Conservation (phyloP, 2,888 invertebrate species). For the Serripes groenlandicus region DNA sequence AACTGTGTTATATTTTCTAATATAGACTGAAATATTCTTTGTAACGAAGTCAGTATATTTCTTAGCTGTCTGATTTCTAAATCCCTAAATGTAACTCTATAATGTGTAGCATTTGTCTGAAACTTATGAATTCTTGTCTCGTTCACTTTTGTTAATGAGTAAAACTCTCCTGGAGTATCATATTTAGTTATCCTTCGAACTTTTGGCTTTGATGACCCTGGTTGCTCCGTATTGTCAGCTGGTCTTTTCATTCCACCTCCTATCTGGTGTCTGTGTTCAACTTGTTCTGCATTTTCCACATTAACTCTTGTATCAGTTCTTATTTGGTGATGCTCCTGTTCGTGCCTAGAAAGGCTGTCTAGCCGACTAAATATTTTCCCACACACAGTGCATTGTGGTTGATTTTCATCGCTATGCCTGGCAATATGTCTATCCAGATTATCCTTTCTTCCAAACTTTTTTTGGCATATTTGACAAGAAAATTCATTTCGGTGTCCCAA, state of each 20-base stretch:
- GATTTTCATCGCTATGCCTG: constrained; percentile 23
- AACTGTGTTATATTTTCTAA: constrained; percentile 18
- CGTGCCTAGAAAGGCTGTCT: constrained; percentile 13
- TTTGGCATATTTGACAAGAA: constrained; percentile 25
- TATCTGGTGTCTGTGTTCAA: no score
- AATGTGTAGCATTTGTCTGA: constrained; percentile 27
- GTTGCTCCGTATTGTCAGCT: background rate
- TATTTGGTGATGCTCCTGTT: no score
- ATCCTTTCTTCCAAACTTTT: constrained; percentile 22
- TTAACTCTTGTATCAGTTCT: no score
- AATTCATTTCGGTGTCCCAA: constrained; percentile 37
- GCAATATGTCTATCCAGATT: constrained; percentile 38
- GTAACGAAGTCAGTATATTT: constrained; percentile 30
- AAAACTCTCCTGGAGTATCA: constrained; percentile 23
- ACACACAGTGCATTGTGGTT: no score
- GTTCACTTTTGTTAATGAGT: constrained; percentile 11
- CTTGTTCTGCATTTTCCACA: no score
- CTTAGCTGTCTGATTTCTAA: constrained; percentile 4
- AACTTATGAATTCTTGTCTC: constrained; percentile 32
- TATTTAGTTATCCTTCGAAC: constrained; percentile 5
- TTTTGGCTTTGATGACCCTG: constrained; percentile 9
- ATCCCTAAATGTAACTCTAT: constrained; percentile 30
- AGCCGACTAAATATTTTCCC: constrained; percentile 17
- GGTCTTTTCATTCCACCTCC: constrained; percentile 5
- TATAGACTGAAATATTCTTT: constrained; percentile 29